Percentiles rank a stretch among this genome's conserved stretches.
Conservation (phyloP, 2,113 vertebrate species). For the Mobula birostris region DNA sequence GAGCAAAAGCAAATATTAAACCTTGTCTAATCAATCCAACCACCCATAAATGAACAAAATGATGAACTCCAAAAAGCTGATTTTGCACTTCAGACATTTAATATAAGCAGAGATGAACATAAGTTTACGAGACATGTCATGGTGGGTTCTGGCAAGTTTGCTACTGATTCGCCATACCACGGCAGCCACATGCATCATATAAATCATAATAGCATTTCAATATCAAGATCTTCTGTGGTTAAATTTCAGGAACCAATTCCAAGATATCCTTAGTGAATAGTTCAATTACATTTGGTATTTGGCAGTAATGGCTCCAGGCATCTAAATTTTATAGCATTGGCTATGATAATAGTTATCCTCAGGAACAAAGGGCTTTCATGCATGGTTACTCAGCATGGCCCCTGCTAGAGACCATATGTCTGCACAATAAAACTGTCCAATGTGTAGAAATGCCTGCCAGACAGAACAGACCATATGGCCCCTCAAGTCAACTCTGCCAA, state of each 20-base stretch:
- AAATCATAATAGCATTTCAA: not conserved
- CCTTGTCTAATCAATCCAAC: not conserved
- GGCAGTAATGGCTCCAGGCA: not conserved
- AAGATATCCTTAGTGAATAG: not conserved
- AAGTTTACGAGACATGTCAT: not conserved
- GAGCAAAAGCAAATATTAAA: not conserved
- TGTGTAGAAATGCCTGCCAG: not conserved
- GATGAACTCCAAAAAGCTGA: not conserved
- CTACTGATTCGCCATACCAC: not conserved
- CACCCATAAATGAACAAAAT: not conserved
- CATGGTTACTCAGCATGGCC: not conserved
- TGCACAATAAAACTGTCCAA: not conserved
- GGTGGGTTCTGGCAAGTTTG: not conserved
- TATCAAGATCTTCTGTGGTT: not conserved
- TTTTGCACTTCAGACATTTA: too few species aligned
- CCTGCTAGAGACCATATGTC: not conserved
- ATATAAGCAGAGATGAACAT: not conserved
- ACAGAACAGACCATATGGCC: not conserved
- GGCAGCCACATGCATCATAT: not conserved
- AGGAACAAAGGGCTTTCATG: not conserved
- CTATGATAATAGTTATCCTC: not conserved
- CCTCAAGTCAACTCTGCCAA: too few species aligned
- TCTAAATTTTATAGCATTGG: not conserved
- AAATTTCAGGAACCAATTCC: not conserved
- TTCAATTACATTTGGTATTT: not conserved